Percentiles rank a stretch among this genome's conserved stretches.
phyloP scores from a whole-genome alignment of 2,113 vertebrate genomes.

The Syngnathoides biaculeatus region DNA sequence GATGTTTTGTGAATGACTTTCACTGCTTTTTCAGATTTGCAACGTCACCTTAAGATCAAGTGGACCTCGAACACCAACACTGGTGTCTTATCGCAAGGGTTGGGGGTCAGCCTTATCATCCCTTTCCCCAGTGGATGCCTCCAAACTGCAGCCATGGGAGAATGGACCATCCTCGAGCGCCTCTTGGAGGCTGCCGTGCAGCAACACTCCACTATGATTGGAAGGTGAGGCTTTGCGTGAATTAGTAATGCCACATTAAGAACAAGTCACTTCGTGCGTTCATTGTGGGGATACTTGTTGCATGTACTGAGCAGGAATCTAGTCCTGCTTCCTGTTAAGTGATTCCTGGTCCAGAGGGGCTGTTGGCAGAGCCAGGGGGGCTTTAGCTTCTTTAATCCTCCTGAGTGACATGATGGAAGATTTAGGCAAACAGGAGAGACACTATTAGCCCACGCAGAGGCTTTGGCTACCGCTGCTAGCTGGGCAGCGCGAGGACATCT shows the following conservation, averaged over 20 bases:
- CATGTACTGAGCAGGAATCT: slow-evolving; percentile 9
- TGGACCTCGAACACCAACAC: slow-evolving; percentile 30
- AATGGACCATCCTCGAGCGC: slow-evolving; percentile 99
- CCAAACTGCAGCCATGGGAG: slow-evolving; percentile 83
- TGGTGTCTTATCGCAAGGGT: slow-evolving; percentile 8
- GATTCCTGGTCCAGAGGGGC: slow-evolving; percentile 43
- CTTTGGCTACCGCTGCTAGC: slow-evolving; percentile 19
- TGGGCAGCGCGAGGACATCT: slow-evolving; percentile 20
- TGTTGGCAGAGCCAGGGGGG: slow-evolving; percentile 25
- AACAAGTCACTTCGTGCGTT: background rate
- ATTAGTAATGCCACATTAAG: background rate
- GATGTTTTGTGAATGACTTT: slow-evolving; percentile 27
- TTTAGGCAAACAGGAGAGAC: slow-evolving; percentile 19
- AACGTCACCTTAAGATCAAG: slow-evolving; percentile 33
- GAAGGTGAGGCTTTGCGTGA: slow-evolving; percentile 79
- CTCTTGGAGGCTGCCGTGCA: slow-evolving; percentile 97
- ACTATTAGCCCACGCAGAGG: slow-evolving; percentile 31
- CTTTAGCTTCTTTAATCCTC: slow-evolving; percentile 59
- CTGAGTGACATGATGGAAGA: slow-evolving; percentile 50
- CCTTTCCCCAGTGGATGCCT: slow-evolving; percentile 60
- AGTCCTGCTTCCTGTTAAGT: slow-evolving; percentile 8
- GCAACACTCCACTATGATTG: slow-evolving; percentile 99
- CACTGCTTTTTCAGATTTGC: slow-evolving; percentile 1
- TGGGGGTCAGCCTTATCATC: slow-evolving; percentile 23
- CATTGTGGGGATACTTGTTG: background rate